phyloP scores from a whole-genome alignment of 2,113 vertebrate species.

The Siniperca chuatsi region DNA sequence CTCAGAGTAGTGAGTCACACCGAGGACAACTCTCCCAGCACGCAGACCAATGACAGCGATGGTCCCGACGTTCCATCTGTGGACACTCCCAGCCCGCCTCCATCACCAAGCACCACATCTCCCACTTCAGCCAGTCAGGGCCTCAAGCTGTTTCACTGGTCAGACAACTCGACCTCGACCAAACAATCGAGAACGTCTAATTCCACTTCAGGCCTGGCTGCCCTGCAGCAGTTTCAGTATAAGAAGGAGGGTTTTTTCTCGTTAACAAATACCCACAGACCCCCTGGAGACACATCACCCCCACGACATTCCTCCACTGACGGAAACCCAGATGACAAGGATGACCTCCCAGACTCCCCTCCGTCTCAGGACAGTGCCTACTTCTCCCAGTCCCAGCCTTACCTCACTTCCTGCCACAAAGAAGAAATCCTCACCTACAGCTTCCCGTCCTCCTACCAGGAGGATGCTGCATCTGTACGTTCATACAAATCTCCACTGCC shows the following conservation, averaged over 20 bases:
- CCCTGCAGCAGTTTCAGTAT: slow-evolving; percentile 83
- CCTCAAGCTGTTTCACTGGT: slow-evolving; percentile 83
- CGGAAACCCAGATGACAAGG: slow-evolving; percentile 2
- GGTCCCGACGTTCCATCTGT: slow-evolving; percentile 23
- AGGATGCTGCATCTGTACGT: slow-evolving; percentile 58
- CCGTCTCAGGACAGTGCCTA: slow-evolving; percentile 80
- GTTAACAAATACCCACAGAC: background rate
- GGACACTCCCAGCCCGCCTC: slow-evolving; percentile 60
- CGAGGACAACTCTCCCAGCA: background rate
- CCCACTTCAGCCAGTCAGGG: slow-evolving; percentile 61
- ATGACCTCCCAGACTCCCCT: slow-evolving; percentile 57
- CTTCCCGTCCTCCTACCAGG: background rate
- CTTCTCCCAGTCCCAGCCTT: slow-evolving; percentile 79
- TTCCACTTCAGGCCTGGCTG: slow-evolving; percentile 35
- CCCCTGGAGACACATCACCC: background rate
- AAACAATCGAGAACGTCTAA: slow-evolving; percentile 36
- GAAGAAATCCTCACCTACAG: slow-evolving; percentile 36
- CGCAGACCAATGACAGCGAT: slow-evolving; percentile 12
- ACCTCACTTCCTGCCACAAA: slow-evolving; percentile 1
- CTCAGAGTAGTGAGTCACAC: background rate
- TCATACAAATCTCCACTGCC: background rate
- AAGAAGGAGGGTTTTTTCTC: slow-evolving; percentile 63
- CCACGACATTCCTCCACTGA: background rate
- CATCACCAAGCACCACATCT: background rate
- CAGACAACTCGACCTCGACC: slow-evolving; percentile 48